phyloP scores from a whole-genome alignment of 1,140 invertebrate species.

The Cydia fagiglandana region DNA sequence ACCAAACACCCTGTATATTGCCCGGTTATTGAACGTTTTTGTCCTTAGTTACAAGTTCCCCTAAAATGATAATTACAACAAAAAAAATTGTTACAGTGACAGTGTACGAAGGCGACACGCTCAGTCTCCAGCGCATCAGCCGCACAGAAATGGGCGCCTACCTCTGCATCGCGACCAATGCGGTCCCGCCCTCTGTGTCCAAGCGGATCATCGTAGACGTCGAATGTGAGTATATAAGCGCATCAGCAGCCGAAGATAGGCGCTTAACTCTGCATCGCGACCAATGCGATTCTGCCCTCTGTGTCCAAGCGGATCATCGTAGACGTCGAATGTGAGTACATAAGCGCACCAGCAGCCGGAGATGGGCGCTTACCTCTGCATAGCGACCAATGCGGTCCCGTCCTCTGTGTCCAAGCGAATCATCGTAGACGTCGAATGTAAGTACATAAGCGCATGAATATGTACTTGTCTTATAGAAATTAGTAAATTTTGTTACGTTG shows the following conservation, averaged over 20 bases:
- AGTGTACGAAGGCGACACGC: slow-evolving; percentile 88
- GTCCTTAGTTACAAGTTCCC: too few relatives aligned
- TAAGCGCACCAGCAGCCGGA: slow-evolving; percentile 88
- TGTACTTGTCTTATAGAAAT: too few relatives aligned
- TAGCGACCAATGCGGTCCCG: slow-evolving; percentile 90
- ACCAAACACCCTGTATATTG: too few relatives aligned
- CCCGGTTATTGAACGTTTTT: too few relatives aligned
- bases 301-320: slow-evolving; percentile 93
- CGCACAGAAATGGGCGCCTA: slow-evolving; percentile 93
- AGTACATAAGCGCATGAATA: slow-evolving; percentile 77
- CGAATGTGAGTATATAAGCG: slow-evolving; percentile 85
- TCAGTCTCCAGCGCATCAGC: slow-evolving; percentile 90
- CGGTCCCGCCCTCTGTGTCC: slow-evolving; percentile 92
- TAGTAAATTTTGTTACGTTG: too few relatives aligned
- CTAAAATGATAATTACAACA: not conserved
- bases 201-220: slow-evolving; percentile 93
- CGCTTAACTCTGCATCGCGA: slow-evolving; percentile 91
- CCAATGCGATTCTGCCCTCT: slow-evolving; percentile 91
- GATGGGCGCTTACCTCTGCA: slow-evolving; percentile 93
- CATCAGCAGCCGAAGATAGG: slow-evolving; percentile 92
- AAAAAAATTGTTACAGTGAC: slow-evolving; percentile 80
- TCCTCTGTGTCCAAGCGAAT: slow-evolving; percentile 93
- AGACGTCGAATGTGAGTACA: slow-evolving; percentile 67
- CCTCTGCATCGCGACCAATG: slow-evolving; percentile 90
- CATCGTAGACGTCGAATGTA: slow-evolving; percentile 82